A percentile compares a stretch with the other conserved stretches of the same genome.
phyloP scores from a whole-genome alignment of 2,113 vertebrate genomes.

The Triplophysa rosa region DNA sequence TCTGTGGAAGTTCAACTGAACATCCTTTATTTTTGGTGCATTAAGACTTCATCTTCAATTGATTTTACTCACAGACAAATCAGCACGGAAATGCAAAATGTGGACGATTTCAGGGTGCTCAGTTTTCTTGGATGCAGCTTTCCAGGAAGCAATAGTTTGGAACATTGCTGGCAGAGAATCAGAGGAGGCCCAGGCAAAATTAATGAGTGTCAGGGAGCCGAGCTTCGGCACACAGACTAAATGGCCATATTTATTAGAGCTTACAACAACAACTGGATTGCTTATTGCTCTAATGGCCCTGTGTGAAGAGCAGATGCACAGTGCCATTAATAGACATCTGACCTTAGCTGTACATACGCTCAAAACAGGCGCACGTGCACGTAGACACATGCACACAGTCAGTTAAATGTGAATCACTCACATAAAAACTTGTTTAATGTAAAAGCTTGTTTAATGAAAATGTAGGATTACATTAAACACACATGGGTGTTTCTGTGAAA shows the following conservation, averaged over 20 bases:
- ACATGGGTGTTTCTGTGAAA: too few species aligned
- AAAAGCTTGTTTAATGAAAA: not conserved
- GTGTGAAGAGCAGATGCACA: conserved; percentile 45
- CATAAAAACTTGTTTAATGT: not conserved
- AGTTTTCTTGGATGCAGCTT: conserved; percentile 49
- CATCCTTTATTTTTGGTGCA: not conserved
- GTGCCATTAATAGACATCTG: conserved; percentile 43
- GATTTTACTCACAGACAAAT: not conserved
- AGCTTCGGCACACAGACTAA: conserved; percentile 38
- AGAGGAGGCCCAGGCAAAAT: conserved; percentile 47
- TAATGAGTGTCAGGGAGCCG: conserved; percentile 43
- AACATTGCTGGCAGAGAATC: conserved; percentile 52
- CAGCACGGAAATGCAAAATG: conserved; percentile 6
- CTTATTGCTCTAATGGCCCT: conserved; percentile 50
- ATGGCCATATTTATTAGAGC: conserved; percentile 56
- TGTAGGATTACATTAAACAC: not conserved
- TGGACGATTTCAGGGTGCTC: conserved; percentile 36
- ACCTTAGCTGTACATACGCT: conserved; percentile 11
- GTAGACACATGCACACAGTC: conserved; percentile 15
- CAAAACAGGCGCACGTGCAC: not conserved
- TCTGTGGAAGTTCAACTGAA: not conserved
- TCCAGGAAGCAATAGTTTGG: conserved; percentile 51
- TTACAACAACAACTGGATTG: conserved; percentile 52
- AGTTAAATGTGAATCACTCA: not conserved
- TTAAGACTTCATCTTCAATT: not conserved